Conservation (phyloP, 2,113 vertebrate species). For the Rattus rattus region DNA sequence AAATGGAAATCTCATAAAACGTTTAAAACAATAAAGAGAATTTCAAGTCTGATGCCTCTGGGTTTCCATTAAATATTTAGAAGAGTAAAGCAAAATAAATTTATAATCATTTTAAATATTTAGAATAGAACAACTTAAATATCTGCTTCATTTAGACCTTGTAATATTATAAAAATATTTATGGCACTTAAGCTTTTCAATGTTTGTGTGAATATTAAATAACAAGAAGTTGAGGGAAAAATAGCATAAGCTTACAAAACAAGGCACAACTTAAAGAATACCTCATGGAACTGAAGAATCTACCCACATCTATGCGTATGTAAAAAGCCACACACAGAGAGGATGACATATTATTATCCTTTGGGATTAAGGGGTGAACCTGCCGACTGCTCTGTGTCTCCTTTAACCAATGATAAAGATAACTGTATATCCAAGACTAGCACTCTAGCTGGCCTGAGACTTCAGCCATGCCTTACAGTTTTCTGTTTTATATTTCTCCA, state of each 20-base stretch:
- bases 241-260: not conserved
- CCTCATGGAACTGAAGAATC: not conserved
- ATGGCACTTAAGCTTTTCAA: not conserved
- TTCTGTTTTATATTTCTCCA: not conserved
- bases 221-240: not conserved
- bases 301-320: not conserved
- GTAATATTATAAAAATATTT: constrained; percentile 50
- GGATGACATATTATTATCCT: not conserved
- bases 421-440: not conserved
- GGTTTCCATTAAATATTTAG: constrained; percentile 46
- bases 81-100: constrained; percentile 16
- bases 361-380: not conserved
- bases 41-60: not conserved
- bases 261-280: not conserved
- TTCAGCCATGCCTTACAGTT: not conserved
- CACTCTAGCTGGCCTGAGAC: not conserved
- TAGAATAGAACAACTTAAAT: constrained; percentile 20
- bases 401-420: not conserved
- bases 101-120: constrained; percentile 35
- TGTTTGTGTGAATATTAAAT: constrained; percentile 50
- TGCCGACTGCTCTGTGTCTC: not conserved
- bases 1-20: constrained; percentile 7
- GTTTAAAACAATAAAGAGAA: constrained; percentile 16
- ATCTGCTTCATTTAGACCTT: not conserved
- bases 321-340: not conserved